A percentile compares a stretch with the other conserved stretches of the same genome.
Evolutionary conservation across 1,140 invertebrate genomes (phyloP).

Genomic region (Drosophila baimaii): DNA sequence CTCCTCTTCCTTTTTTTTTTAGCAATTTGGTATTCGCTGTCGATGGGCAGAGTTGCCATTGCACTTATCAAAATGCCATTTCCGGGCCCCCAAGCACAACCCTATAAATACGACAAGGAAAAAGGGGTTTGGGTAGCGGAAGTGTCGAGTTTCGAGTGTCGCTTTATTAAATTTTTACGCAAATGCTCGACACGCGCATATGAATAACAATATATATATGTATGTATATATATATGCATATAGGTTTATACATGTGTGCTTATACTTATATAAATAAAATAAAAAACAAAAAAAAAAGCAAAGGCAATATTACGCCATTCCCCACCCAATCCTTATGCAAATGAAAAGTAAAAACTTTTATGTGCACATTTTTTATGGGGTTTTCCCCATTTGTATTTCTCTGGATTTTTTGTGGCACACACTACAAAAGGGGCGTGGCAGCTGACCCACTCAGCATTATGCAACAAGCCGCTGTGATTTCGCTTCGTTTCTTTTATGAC

Average conservation of each 20-base stretch:
- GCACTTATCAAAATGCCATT: constrained; percentile 78
- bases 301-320: constrained; percentile 2
- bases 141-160: constrained; percentile 63
- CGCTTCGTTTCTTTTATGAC: constrained; percentile 65
- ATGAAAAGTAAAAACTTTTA: constrained; percentile 78
- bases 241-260: not conserved
- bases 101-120: constrained; percentile 16
- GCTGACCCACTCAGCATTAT: constrained; percentile 64
- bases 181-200: constrained; percentile 76
- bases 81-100: constrained; percentile 43
- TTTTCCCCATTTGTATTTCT: constrained; percentile 10
- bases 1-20: constrained; percentile 19
- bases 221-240: not conserved
- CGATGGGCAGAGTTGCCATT: constrained; percentile 63
- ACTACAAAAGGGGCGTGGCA: constrained; percentile 38
- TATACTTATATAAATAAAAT: not conserved
- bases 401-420: constrained; percentile 22
- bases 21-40: constrained; percentile 72
- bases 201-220: constrained; percentile 68
- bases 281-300: not conserved
- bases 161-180: constrained; percentile 83
- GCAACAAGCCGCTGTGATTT: constrained; percentile 62
- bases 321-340: constrained; percentile 62
- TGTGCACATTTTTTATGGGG: constrained; percentile 62
- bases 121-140: constrained; percentile 8